phyloP scores from a whole-genome alignment of 2,797 vertebrate species.

The Notamacropus eugenii region DNA sequence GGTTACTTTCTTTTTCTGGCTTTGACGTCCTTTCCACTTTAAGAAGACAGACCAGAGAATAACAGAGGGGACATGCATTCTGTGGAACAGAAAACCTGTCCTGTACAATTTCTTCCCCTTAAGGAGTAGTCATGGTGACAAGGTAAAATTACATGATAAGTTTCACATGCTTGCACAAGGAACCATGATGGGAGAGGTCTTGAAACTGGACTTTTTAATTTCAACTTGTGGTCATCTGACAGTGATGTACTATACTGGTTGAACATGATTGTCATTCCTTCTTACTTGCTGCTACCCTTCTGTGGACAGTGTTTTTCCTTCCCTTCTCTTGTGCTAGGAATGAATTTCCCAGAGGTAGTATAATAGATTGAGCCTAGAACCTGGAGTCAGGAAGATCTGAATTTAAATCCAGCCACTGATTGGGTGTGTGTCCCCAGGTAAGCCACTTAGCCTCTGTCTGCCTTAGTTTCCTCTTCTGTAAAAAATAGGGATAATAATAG shows the following conservation, averaged over 20 bases:
- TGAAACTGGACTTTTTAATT: background rate
- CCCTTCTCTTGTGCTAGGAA: background rate
- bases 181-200: background rate
- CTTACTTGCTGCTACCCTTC: background rate
- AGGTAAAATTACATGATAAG: background rate
- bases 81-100: background rate
- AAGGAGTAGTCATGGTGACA: background rate
- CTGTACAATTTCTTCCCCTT: background rate
- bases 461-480: constrained; percentile 13
- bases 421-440: background rate
- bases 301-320: background rate
- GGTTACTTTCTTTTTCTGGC: background rate
- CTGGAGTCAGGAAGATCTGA: background rate
- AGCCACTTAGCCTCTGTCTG: background rate
- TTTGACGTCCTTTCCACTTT: background rate
- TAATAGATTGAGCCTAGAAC: background rate
- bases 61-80: background rate
- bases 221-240: background rate
- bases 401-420: constrained; percentile 10
- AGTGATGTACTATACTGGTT: background rate
- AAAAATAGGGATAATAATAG: background rate
- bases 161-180: background rate
- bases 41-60: background rate
- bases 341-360: background rate
- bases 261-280: background rate